Base-by-base conservation (phyloP, 2,888 invertebrate genomes). In the Caenorhabditis sp. region DNA sequence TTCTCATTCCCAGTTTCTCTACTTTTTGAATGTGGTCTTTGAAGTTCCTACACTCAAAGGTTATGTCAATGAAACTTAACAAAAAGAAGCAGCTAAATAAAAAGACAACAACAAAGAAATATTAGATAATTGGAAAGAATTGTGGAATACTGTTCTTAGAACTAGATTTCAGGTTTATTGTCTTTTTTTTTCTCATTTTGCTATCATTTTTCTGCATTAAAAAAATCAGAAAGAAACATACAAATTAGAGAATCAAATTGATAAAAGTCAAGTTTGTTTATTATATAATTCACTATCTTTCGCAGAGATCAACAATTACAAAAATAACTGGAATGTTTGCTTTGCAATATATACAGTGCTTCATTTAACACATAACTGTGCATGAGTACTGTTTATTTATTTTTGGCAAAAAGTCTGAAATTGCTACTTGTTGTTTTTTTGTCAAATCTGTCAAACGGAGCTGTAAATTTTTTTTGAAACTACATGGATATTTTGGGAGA, bases 241-340 rank as follows among this genome's bases (percentile, higher is more conserved):
- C 51, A 24, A 64, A 44, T n/a, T n/a, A n/a, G n/a, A n/a, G n/a
- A n/a, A n/a, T n/a, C n/a, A n/a, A n/a, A n/a, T n/a, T n/a, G n/a
- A n/a, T n/a, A n/a, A n/a, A n/a, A n/a, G n/a, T n/a, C n/a, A n/a
- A n/a, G n/a, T n/a, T n/a, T n/a, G n/a, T n/a, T n/a, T n/a, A n/a
- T n/a, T n/a, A n/a, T n/a, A n/a, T n/a, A n/a, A n/a, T n/a, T n/a
- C n/a, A n/a, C 18, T 47, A 1, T 24, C 13, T 40, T 40, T 40
- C 13, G 47, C 64, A 56, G 37, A 32, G 56, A 55, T 13, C 58
- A 61, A 53, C 28, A 47, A 55, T 24, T 9, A 11, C 58, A 51
- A 53, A 70, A 70, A 70, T 70, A 70, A 60, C 70, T 24, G 28
- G 71, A 64, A 28, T 71, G 53, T 71, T 71, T 71, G 62, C 50